Evolutionary conservation across 2,888 invertebrate genomes (phyloP).

Genomic region (Ferrisia virgata): DNA sequence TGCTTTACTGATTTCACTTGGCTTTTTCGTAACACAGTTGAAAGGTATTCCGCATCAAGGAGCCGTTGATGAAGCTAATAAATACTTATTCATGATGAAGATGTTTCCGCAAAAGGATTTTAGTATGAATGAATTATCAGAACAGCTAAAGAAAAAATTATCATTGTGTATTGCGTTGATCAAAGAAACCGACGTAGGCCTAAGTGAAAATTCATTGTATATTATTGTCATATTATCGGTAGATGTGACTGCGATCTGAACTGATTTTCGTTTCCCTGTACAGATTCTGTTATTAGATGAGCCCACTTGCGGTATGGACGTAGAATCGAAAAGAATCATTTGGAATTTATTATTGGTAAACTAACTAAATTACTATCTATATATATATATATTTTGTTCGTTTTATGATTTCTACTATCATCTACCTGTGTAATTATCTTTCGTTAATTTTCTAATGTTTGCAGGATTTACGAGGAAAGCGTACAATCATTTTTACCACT

Average conservation of each 20-base stretch:
- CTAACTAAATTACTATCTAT: slow-evolving; percentile 47
- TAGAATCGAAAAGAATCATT: slow-evolving; percentile 78
- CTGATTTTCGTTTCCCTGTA: slow-evolving; percentile 41
- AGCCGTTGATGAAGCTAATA: slow-evolving; percentile 58
- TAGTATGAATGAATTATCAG: slow-evolving; percentile 68
- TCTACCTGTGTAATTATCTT: too few relatives aligned
- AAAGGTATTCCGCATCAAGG: slow-evolving; percentile 59
- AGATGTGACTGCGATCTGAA: slow-evolving; percentile 48
- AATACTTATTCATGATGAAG: slow-evolving; percentile 62
- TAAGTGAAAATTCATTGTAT: background rate
- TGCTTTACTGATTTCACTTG: too few relatives aligned
- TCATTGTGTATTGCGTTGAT: slow-evolving; percentile 82
- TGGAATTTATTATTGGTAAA: slow-evolving; percentile 78
- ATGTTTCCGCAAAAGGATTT: slow-evolving; percentile 63
- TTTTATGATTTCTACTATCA: background rate
- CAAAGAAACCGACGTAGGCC: slow-evolving; percentile 65
- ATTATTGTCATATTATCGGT: slow-evolving; percentile 13
- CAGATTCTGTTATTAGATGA: slow-evolving; percentile 68
- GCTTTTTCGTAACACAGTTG: slow-evolving; percentile 49
- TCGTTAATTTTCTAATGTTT: background rate
- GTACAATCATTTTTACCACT: slow-evolving; percentile 85
- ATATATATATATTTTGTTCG: too few relatives aligned
- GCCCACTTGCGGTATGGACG: slow-evolving; percentile 90
- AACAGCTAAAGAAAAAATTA: slow-evolving; percentile 89
- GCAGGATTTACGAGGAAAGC: slow-evolving; percentile 55